Evolutionary conservation across 2,113 vertebrate genomes (phyloP), one percentile per base, ranked within the genome.

Genomic region (Falcunculus frontatus): DNA sequence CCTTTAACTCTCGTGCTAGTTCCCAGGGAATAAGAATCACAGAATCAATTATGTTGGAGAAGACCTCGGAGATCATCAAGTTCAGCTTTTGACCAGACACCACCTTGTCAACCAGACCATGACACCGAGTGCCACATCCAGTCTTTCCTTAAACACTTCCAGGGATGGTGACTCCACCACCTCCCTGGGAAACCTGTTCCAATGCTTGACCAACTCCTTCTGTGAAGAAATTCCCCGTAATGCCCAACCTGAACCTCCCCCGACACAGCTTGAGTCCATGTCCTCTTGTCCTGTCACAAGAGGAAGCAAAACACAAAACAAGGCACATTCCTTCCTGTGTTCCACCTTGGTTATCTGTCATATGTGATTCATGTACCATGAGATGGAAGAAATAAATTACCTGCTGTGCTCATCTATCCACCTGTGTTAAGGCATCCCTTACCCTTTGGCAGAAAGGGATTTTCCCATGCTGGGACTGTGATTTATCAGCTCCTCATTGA

Each of bases 321-420:
- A 78, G 39, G 30, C 33, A 41, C 2, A 6, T 20, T 11, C 33
- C 65, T 77, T 41, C 60, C 73, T 4, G 2, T 26, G 47, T 18
- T 69, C 62, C 41, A 41, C 37, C 37, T n/a, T 72, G 60, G 21
- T 53, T 46, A 59, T 93, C 62, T 50, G 46, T 49, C 82, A 89
- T 93, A 41, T 44, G 93, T 97, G 93, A 96, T 97, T 97, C 94
- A 95, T 82, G 56, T 64, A 39, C 50, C 39, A 52, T 84, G 74
- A 97, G 79, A 93, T 18, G 30, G 10, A 64, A 89, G n/a, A 97
- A 97, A 96, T 87, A 95, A 95, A 93, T 93, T 73, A 89, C 77
- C 79, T 56, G 65, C 93, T 92, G 86, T 85, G 96, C 96, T 87
- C 35, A 75, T 33, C 87, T 69, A 41, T 44, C 83, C 32, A 50